Conservation (phyloP, 1,140 invertebrate species). For the Trinorchestia longiramus region DNA sequence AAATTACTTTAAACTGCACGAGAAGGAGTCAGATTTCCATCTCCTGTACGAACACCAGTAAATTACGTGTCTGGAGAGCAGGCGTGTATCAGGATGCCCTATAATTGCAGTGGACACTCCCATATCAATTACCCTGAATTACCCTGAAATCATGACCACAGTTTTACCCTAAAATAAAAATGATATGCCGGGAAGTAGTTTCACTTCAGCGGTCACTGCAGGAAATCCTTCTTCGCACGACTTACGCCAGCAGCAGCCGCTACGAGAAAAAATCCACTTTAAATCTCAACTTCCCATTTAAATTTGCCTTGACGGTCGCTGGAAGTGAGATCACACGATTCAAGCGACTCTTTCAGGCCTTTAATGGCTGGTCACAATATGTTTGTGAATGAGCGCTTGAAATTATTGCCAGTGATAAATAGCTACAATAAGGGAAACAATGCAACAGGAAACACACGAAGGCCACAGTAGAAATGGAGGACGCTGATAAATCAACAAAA, state of each 20-base stretch:
- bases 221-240: neutral
- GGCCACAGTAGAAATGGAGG: neutral
- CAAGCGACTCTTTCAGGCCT: neutral
- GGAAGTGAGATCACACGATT: neutral
- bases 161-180: conserved; percentile 17
- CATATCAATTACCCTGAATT: neutral
- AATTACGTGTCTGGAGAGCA: neutral
- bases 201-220: neutral
- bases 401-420: neutral
- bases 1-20: neutral
- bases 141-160: neutral
- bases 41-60: neutral
- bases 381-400: neutral
- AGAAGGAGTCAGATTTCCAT: neutral
- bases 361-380: neutral
- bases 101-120: neutral
- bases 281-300: neutral
- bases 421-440: neutral
- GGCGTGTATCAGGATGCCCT: neutral
- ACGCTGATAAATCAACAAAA: neutral
- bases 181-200: conserved; percentile 26
- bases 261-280: neutral
- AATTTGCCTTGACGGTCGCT: neutral
- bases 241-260: neutral
- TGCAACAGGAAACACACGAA: neutral